A percentile compares a stretch with the other conserved stretches of the same genome.
phyloP scores from a whole-genome alignment of 2,113 vertebrate species.

The Cromileptes altivelis region DNA sequence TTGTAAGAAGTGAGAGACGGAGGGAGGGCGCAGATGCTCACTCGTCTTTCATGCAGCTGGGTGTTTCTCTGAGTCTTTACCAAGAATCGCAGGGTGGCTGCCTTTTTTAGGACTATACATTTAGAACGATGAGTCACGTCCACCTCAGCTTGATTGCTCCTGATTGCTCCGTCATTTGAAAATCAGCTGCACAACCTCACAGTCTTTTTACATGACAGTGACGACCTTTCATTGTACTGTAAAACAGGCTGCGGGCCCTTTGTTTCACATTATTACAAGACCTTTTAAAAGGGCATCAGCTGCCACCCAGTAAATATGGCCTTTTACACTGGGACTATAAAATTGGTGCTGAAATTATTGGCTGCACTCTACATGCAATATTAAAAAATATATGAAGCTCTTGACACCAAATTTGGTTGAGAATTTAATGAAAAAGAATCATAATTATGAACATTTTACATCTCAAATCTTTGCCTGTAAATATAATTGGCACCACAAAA shows the following conservation, averaged over 20 bases:
- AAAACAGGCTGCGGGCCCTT: conserved; percentile 47
- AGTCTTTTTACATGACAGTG: conserved; percentile 40
- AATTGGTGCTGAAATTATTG: conserved; percentile 33
- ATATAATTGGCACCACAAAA: conserved; percentile 53
- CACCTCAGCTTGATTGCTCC: conserved; percentile 62
- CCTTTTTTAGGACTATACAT: conserved; percentile 76
- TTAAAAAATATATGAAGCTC: conserved; percentile 14
- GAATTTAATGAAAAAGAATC: conserved; percentile 40
- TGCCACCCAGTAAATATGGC: conserved; percentile 51
- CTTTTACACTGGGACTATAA: conserved; percentile 55
- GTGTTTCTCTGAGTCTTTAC: conserved; percentile 63
- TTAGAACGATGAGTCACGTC: conserved; percentile 76
- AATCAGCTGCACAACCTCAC: conserved; percentile 64
- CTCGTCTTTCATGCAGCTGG: conserved; percentile 62
- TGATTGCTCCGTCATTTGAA: conserved; percentile 73
- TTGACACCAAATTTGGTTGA: conserved; percentile 5
- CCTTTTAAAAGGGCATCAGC: conserved; percentile 45
- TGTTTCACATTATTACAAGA: conserved; percentile 64
- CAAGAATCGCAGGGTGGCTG: conserved; percentile 55
- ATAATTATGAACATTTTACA: conserved; percentile 51
- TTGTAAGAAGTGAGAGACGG: conserved; percentile 54
- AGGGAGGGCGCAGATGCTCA: conserved; percentile 31
- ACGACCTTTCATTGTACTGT: conserved; percentile 62
- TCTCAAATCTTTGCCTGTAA: conserved; percentile 37
- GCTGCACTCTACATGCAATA: conserved; percentile 27